phyloP scores from a whole-genome alignment of 2,797 vertebrate genomes.

The Atherinosoma microstoma region DNA sequence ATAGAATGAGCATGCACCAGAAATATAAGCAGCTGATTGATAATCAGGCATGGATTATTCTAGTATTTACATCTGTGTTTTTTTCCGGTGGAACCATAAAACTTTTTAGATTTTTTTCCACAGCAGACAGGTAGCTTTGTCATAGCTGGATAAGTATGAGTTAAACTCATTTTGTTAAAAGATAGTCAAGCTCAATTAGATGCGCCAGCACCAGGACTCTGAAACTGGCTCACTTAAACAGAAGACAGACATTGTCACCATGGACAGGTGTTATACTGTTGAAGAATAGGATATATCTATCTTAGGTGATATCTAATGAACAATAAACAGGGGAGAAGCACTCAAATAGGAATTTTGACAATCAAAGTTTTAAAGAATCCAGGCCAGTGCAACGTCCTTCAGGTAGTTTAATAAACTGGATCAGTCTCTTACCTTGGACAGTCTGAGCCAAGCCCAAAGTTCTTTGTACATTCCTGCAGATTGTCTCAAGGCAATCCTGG shows the following conservation, averaged over 20 bases:
- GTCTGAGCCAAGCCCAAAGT: constrained; percentile 90
- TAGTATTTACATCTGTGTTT: too few relatives aligned
- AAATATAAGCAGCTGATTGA: too few relatives aligned
- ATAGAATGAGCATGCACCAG: too few relatives aligned
- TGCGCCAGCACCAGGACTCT: background rate
- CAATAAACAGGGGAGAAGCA: background rate
- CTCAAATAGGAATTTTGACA: background rate
- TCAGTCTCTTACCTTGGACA: constrained; percentile 87
- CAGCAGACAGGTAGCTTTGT: background rate
- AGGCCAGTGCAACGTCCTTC: background rate
- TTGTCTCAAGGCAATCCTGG: constrained; percentile 92
- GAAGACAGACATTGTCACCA: background rate
- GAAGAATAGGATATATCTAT: background rate
- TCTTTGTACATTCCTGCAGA: constrained; percentile 91
- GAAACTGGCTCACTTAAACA: background rate
- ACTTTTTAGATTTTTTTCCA: background rate
- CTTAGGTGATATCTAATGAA: background rate
- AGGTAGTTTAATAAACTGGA: background rate
- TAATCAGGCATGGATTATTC: too few relatives aligned
- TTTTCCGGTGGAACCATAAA: background rate
- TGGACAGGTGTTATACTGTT: background rate
- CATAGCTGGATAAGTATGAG: background rate
- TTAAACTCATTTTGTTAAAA: background rate
- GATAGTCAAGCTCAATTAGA: background rate
- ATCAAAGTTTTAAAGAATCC: background rate